Evolutionary conservation across 2,113 vertebrate genomes (phyloP), one percentile per base, ranked within the genome.

Genomic region (Callochromis pleurospilus): DNA sequence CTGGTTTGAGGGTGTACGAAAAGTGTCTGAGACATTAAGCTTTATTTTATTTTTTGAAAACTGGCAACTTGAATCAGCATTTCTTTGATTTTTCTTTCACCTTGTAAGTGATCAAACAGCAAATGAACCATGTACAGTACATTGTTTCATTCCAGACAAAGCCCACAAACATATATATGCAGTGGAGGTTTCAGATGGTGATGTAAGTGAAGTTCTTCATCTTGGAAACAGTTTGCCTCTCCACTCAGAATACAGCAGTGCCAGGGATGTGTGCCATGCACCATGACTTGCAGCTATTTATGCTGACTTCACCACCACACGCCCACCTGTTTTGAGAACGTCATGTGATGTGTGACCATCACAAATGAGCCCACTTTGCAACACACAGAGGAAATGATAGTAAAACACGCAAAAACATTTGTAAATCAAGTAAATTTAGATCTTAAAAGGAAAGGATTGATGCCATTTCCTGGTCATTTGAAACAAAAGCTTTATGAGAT

Each of bases 311-410:
- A 38, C 60, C 19, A 36, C 60, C 60, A 65, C 60, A 38, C 6
- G 10, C 60, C 60, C 33, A 38, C 60, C 1, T 36, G 33, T 65
- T 65, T 65, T 65, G 60, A 65, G 53, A 92, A 88, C 77, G 45
- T 84, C 83, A 85, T 82, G 83, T 85, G 56, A 81, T 51, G 51
- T 84, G 58, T 88, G 87, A 85, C 80, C 42, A 47, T 49, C n/a
- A 81, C 40, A 51, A 58, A 53, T 83, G 33, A 83, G 8, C 58
- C 79, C 33, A 47, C 33, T 90, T 77, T 58, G 24, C 36, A 83
- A 45, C 70, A 60, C 31, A 77, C 29, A 49, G 14, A 81, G 17
- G 2, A 31, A 54, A 84, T 81, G 51, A 79, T 7, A 62, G 26
- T 9, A 17, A 80, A 7, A 47, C 13, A 42, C 4, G 5, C 2